phyloP scores from a whole-genome alignment of 2,797 vertebrate species.

The Poeciliopsis paucimaculata region DNA sequence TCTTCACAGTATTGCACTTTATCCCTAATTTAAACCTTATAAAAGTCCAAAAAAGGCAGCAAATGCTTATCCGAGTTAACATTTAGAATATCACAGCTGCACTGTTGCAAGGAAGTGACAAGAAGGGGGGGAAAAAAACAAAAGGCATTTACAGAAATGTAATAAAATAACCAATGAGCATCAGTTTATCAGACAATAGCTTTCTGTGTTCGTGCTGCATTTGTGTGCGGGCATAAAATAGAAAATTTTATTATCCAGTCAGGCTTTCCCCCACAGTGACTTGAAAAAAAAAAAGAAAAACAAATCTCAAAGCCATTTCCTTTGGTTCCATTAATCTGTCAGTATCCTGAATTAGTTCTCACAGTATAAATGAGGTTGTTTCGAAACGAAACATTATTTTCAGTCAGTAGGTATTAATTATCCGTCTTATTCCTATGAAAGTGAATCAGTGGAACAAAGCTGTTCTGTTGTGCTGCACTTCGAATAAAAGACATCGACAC shows the following conservation, averaged over 20 bases:
- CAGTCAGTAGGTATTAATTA: slow-evolving; percentile 33
- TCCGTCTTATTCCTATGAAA: slow-evolving; percentile 11
- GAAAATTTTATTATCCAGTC: background rate
- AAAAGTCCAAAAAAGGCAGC: slow-evolving; percentile 7
- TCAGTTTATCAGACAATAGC: background rate
- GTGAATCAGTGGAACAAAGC: slow-evolving; percentile 29
- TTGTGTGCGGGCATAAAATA: background rate
- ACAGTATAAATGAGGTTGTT: slow-evolving; percentile 24
- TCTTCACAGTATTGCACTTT: slow-evolving; percentile 55
- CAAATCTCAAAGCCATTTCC: slow-evolving; percentile 12
- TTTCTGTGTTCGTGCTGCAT: slow-evolving; percentile 3
- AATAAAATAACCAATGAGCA: slow-evolving; percentile 15
- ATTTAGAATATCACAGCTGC: slow-evolving; percentile 32
- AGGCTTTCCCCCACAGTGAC: background rate
- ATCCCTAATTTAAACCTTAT: slow-evolving; percentile 14
- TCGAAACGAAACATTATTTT: slow-evolving; percentile 36
- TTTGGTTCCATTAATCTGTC: slow-evolving; percentile 25
- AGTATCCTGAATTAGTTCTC: slow-evolving; percentile 25
- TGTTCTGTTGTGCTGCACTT: slow-evolving; percentile 15
- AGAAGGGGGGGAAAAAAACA: background rate
- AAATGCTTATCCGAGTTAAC: background rate
- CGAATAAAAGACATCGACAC: slow-evolving; percentile 10
- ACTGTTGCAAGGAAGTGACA: slow-evolving; percentile 18
- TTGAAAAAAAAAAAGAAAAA: background rate
- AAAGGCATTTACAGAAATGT: slow-evolving; percentile 23